phyloP scores from a whole-genome alignment of 2,888 invertebrate species.

The Dryobota labecula region DNA sequence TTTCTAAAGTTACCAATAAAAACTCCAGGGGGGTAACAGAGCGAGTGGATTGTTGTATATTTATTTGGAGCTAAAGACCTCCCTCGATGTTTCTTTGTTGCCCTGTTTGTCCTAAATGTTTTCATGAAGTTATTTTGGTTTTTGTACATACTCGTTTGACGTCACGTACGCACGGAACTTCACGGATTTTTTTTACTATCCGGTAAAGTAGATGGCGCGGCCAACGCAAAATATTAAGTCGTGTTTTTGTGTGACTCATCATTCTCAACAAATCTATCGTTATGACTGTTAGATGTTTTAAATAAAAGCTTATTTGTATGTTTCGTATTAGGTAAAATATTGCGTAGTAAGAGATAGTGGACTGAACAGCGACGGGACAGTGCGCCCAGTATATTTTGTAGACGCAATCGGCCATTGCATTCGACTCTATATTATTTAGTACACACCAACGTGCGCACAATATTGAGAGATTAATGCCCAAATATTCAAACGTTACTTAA shows the following conservation, averaged over 20 bases:
- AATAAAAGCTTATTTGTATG: not conserved
- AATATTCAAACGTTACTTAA: too few species aligned
- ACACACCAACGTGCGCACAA: too few species aligned
- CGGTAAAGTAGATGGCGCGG: constrained; percentile 38
- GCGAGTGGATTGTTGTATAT: constrained; percentile 7
- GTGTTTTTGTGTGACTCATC: constrained; percentile 15
- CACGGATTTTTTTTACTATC: not conserved
- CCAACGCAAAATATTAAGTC: not conserved
- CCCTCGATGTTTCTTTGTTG: constrained; percentile 39
- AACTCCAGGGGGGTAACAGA: constrained; percentile 46
- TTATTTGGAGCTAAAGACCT: constrained; percentile 30
- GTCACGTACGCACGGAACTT: constrained; percentile 31
- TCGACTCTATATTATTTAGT: not conserved
- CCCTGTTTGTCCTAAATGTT: constrained; percentile 12
- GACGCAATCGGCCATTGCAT: not conserved
- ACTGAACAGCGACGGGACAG: not conserved
- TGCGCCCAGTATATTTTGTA: constrained; percentile 6
- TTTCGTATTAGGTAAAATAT: not conserved
- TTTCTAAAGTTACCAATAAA: constrained; percentile 8
- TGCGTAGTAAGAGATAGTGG: not conserved
- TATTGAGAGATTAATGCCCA: too few species aligned
- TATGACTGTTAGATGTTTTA: not conserved
- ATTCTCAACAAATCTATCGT: not conserved
- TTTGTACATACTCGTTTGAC: constrained; percentile 15
- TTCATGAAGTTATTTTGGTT: constrained; percentile 33